These are phyloP conservation scores for Thecophora atra DNA, from an alignment of 2,888 invertebrate genomes.

Conservation along the genomic window DNA sequence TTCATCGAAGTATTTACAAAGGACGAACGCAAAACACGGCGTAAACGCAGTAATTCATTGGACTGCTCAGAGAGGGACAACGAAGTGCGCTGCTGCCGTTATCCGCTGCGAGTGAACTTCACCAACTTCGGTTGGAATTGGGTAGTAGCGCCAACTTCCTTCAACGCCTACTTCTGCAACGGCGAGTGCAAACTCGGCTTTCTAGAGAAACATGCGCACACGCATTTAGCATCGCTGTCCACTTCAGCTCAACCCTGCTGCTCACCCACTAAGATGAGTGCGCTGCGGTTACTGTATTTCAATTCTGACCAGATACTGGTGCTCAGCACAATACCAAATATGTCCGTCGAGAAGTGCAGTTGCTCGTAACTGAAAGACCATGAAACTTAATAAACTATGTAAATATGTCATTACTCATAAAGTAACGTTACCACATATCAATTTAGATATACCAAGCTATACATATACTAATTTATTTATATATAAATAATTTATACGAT, in stretches of 20 bases:
- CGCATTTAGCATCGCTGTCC: conserved; percentile 85
- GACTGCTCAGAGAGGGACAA: conserved; percentile 80
- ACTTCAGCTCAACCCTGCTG: conserved; percentile 91
- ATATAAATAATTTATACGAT: no score
- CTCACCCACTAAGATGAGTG: conserved; percentile 86
- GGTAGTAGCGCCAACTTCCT: conserved; percentile 94
- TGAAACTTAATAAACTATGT: no score
- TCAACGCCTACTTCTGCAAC: conserved; percentile 95
- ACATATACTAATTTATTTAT: no score
- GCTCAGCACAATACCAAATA: conserved; percentile 87
- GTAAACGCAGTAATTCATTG: conserved; percentile 81
- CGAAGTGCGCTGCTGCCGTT: conserved; percentile 91
- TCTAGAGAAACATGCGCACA: conserved; percentile 86
- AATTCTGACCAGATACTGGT: conserved; percentile 88
- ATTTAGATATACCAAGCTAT: no score
- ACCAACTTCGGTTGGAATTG: conserved; percentile 92
- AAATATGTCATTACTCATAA: no score
- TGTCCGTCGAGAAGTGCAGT: conserved; percentile 94
- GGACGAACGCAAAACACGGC: conserved; percentile 63
- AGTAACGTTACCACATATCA: no score
- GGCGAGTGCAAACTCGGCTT: conserved; percentile 93
- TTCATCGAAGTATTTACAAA: conserved; percentile 63
- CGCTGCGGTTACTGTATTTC: conserved; percentile 92
- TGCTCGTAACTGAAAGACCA: conserved; percentile 82
- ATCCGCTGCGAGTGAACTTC: conserved; percentile 93